Conservation (phyloP, 1,140 invertebrate species). For the Coenobita brevimanus region DNA sequence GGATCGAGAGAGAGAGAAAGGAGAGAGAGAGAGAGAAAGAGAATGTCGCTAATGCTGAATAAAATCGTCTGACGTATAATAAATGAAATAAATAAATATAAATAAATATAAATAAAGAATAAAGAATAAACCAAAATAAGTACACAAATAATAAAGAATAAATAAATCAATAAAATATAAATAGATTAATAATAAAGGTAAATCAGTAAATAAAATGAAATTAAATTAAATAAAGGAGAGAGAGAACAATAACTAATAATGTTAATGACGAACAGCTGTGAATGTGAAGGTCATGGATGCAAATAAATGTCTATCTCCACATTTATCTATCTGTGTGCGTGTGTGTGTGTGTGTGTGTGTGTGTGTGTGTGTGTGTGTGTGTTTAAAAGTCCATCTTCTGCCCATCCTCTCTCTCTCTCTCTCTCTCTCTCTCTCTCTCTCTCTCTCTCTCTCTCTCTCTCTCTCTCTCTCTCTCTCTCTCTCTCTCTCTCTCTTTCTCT, state of each 20-base stretch:
- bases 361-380: constrained; percentile 31
- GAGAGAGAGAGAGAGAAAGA: neutral
- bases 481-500: constrained; percentile 14
- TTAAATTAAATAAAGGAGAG: too few relatives aligned
- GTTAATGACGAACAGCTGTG: neutral
- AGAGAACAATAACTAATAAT: too few relatives aligned
- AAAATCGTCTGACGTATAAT: neutral
- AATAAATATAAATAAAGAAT: neutral
- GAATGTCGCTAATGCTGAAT: neutral
- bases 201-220: too few relatives aligned
- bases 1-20: neutral
- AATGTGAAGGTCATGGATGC: neutral
- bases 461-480: constrained; percentile 41
- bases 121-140: too few relatives aligned
- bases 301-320: neutral
- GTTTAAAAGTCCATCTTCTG: too few relatives aligned
- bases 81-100: neutral
- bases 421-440: neutral
- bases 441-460: constrained; percentile 41
- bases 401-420: neutral
- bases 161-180: neutral
- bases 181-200: neutral
- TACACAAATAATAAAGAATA: neutral
- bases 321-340: constrained; percentile 8
- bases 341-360: neutral